These are phyloP conservation scores for Arrhamphus sclerolepis DNA, from an alignment of 2,797 vertebrate species.

Conservation along the genomic window DNA sequence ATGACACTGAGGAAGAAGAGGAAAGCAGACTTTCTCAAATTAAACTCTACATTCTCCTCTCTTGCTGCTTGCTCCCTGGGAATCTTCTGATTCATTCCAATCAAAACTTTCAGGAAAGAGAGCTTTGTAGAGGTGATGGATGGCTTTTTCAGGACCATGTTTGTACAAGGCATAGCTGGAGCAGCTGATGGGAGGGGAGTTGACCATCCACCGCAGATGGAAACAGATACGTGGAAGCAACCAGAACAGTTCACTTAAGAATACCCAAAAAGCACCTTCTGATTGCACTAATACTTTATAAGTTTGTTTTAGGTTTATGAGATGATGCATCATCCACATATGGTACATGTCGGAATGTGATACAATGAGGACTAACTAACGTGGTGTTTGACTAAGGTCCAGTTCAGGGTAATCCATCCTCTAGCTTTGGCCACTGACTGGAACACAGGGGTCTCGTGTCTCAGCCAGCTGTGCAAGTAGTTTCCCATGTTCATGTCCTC, in stretches of 20 bases:
- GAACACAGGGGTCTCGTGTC: constrained; percentile 57
- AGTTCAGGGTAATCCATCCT: constrained; percentile 57
- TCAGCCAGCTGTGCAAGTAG: constrained; percentile 58
- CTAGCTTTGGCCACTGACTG: constrained; percentile 31
- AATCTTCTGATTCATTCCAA: constrained; percentile 64
- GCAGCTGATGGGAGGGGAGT: constrained; percentile 44
- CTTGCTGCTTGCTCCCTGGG: constrained; percentile 44
- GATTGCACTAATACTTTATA: constrained; percentile 16
- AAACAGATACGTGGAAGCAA: constrained; percentile 39
- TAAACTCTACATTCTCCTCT: constrained; percentile 40
- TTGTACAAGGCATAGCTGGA: constrained; percentile 69
- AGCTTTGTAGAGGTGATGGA: constrained; percentile 63
- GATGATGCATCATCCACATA: neutral
- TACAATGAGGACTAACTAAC: neutral
- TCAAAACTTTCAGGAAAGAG: constrained; percentile 68
- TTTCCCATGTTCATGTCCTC: constrained; percentile 28
- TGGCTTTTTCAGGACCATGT: constrained; percentile 62
- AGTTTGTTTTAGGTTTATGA: constrained; percentile 5
- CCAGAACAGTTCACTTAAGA: constrained; percentile 26
- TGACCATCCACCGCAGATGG: constrained; percentile 25
- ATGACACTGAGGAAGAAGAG: constrained; percentile 4
- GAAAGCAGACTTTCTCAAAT: constrained; percentile 42
- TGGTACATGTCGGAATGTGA: constrained; percentile 7
- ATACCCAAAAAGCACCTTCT: constrained; percentile 18
- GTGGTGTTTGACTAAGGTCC: constrained; percentile 39